Percentiles rank a stretch among this genome's conserved stretches.
These are phyloP conservation scores for Ctenodactylus gundi DNA, from an alignment of 2,113 vertebrate genomes.

Conservation along the genomic window DNA sequence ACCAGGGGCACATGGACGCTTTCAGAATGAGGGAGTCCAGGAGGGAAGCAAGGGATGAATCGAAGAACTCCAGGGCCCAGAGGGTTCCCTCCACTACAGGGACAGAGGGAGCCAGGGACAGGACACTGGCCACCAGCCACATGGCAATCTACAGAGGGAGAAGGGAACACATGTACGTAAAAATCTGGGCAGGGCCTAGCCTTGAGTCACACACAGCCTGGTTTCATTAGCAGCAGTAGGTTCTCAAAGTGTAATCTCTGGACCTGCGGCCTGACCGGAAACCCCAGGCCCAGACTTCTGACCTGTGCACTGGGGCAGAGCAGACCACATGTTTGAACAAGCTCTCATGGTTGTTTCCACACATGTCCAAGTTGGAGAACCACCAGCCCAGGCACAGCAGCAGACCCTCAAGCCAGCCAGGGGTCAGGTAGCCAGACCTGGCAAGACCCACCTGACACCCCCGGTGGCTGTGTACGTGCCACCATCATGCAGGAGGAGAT, in stretches of 20 bases:
- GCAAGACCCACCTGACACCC: background rate
- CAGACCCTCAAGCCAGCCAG: background rate
- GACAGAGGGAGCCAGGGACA: background rate
- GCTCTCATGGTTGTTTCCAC: background rate
- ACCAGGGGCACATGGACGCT: rapidly evolving
- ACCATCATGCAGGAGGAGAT: background rate
- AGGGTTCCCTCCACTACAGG: background rate
- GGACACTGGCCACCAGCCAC: too few relatives aligned
- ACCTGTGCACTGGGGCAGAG: background rate
- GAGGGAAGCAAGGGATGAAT: background rate
- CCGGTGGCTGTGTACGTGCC: rapidly evolving
- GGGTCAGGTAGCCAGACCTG: background rate
- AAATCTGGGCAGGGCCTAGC: background rate
- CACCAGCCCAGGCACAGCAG: background rate
- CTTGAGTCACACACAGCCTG: background rate
- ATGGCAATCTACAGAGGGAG: rapidly evolving
- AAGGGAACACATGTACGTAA: rapidly evolving
- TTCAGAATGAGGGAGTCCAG: rapidly evolving
- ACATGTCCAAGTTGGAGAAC: background rate
- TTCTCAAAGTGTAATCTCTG: background rate
- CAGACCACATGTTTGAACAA: background rate
- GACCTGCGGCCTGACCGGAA: background rate
- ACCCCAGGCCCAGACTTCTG: background rate
- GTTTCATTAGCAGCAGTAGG: background rate
- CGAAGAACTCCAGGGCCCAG: background rate